Evolutionary conservation across 2,113 vertebrate species (phyloP), one percentile per base, ranked within the genome.

Genomic region (Takifugu flavidus): DNA sequence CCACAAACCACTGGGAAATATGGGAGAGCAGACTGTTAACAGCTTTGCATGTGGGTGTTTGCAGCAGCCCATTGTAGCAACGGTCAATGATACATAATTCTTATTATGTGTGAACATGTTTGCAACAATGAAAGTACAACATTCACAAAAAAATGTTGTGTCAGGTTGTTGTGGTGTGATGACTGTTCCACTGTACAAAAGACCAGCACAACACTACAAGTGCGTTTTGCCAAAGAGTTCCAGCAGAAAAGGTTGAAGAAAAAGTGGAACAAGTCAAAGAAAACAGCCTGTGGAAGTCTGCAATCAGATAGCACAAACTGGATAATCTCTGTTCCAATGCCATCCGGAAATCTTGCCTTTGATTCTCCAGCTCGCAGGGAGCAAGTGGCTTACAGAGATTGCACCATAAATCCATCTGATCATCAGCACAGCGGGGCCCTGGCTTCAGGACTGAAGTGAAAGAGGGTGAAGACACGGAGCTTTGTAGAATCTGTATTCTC

Each of bases 341-440:
- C 67, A 78, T 87, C 83, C 87, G 86, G 85, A 90, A 86, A 87
- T 85, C 82, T 89, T 82, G 63, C 75, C 86, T 89, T 89, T 90
- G 82, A 87, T 90, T 88, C 67, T 67, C 65, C 57, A 42, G 60
- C 73, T 84, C 56, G 58, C 74, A 80, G 77, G 68, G 86, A 88
- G 86, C 83, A 85, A 88, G 85, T 84, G 77, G 83, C 79, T 89
- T 84, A 84, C 85, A 86, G 86, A 86, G 78, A 86, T 84, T 86
- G 72, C 70, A 53, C 64, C 66, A 75, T 78, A 82, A 86, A 75
- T 83, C 84, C 70, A 39, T 75, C 52, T 80, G 86, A 86, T 80
- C 78, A 83, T 81, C 77, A 80, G 80, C 70, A 72, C 72, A 69
- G 74, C 49, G 12, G 66, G 73, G 65, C 60, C 77, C 67, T 68